Conservation (phyloP, 2,888 invertebrate species). For the Amphipyra berbera region DNA sequence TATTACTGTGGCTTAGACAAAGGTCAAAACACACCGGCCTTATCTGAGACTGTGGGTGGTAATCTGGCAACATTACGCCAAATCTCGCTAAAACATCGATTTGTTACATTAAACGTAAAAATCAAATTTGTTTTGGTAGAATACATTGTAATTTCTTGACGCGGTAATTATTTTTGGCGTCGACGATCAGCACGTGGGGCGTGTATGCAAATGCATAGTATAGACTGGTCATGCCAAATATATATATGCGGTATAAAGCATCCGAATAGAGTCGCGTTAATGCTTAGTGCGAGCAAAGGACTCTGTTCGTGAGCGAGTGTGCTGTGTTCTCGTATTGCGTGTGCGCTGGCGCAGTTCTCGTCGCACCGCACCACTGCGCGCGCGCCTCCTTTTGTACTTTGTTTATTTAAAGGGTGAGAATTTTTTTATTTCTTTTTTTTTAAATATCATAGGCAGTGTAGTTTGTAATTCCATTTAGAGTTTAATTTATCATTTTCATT, state of each 20-base stretch:
- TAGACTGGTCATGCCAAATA: constrained; percentile 38
- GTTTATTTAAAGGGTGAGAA: constrained; percentile 50
- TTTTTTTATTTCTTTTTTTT: constrained; percentile 23
- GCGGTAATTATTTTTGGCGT: constrained; percentile 48
- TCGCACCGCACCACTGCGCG: constrained; percentile 47
- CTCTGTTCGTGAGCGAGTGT: constrained; percentile 31
- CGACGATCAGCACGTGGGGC: constrained; percentile 33
- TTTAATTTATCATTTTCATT: constrained; percentile 6
- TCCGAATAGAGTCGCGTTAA: constrained; percentile 35
- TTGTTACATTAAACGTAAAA: constrained; percentile 27
- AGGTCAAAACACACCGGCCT: constrained; percentile 26
- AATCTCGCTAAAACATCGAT: constrained; percentile 8
- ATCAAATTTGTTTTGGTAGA: constrained; percentile 36
- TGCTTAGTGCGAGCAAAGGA: constrained; percentile 49
- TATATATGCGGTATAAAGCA: constrained; percentile 36
- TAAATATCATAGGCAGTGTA: background rate
- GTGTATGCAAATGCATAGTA: constrained; percentile 25
- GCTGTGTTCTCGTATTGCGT: constrained; percentile 19
- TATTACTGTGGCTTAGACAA: constrained; percentile 26
- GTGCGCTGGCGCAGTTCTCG: constrained; percentile 51
- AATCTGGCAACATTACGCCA: background rate
- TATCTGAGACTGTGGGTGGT: background rate
- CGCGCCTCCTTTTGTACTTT: constrained; percentile 45
- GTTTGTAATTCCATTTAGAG: background rate
- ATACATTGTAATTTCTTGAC: constrained; percentile 49